Conservation (phyloP, 2,113 vertebrate genomes). For the Oostethus manadensis region DNA sequence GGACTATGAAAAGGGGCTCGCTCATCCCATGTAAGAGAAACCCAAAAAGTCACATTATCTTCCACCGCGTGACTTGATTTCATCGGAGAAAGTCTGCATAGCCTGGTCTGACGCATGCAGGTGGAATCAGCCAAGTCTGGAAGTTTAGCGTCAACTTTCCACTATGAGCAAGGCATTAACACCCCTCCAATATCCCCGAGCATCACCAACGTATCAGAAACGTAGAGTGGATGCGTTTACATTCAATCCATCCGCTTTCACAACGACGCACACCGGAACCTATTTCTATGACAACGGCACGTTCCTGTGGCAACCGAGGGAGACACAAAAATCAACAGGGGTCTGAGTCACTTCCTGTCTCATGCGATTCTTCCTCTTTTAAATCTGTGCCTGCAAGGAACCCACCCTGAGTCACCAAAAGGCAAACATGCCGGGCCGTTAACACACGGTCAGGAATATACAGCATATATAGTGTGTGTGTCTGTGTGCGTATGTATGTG, state of each 20-base stretch:
- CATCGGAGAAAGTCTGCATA: background rate
- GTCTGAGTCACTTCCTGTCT: conserved; percentile 76
- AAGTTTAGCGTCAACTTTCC: background rate
- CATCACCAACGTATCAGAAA: background rate
- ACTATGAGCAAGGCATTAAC: background rate
- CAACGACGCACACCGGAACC: conserved; percentile 58
- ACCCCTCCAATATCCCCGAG: conserved; percentile 11
- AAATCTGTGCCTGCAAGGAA: conserved; percentile 1
- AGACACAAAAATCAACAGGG: conserved; percentile 62
- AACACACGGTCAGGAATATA: conserved; percentile 1
- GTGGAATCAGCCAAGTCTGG: background rate
- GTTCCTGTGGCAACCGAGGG: conserved; percentile 65
- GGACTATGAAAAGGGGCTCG: no score
- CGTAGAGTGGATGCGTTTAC: background rate
- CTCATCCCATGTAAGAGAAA: no score
- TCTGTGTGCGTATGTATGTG: no score
- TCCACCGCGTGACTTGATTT: background rate
- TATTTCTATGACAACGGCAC: conserved; percentile 59
- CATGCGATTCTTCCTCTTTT: conserved; percentile 52
- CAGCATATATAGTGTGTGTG: no score
- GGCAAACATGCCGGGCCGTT: background rate
- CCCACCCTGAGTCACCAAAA: conserved; percentile 1
- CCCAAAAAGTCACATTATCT: background rate
- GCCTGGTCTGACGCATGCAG: background rate
- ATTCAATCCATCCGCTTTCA: background rate